These are phyloP conservation scores for Condylura cristata DNA, from an alignment of 2,113 vertebrate species.

Conservation along the genomic window DNA sequence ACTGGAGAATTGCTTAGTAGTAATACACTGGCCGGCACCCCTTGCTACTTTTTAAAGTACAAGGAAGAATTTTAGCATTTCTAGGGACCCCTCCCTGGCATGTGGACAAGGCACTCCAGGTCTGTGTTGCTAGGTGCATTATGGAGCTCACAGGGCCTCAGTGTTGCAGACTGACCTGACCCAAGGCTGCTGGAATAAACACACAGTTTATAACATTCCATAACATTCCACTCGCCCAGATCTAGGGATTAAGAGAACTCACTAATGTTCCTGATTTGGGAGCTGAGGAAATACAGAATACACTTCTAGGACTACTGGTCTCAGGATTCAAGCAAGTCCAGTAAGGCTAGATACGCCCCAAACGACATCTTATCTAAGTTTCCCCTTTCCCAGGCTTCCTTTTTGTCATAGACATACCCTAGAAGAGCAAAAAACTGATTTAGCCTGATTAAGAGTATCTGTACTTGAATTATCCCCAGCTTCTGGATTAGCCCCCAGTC, in stretches of 20 bases:
- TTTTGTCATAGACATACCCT: constrained; percentile 1
- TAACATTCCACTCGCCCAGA: not conserved
- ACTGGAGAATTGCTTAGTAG: not conserved
- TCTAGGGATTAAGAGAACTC: not conserved
- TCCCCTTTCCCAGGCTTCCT: not conserved
- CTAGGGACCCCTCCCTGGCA: not conserved
- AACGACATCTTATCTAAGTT: not conserved
- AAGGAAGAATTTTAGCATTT: not conserved
- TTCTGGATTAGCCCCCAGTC: not conserved
- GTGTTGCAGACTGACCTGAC: not conserved
- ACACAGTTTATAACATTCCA: no score
- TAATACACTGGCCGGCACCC: not conserved
- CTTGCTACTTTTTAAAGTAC: not conserved
- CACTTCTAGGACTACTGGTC: not conserved
- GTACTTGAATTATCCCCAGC: not conserved
- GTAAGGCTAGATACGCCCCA: not conserved
- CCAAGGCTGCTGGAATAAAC: not conserved
- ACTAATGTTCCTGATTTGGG: not conserved
- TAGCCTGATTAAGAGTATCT: constrained; percentile 34
- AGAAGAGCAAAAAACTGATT: not conserved
- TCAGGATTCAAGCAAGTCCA: not conserved
- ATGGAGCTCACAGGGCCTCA: not conserved
- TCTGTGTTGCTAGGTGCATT: not conserved
- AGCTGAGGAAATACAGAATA: not conserved
- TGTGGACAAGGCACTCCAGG: not conserved